Conservation (phyloP, 2,797 vertebrate genomes). For the Sebastolobus altivelis region DNA sequence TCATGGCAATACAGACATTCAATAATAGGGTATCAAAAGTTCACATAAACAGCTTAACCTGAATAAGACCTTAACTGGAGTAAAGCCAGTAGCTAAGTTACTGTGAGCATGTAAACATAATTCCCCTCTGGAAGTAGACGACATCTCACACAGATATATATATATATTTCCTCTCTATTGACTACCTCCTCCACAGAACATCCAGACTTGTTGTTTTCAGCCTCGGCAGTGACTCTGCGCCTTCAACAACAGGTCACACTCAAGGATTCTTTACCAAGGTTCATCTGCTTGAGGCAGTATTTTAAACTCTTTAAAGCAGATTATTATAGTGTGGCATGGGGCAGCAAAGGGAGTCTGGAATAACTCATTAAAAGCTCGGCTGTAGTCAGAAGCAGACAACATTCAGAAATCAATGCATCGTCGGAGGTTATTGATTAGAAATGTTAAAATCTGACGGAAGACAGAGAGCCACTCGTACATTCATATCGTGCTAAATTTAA, state of each 20-base stretch:
- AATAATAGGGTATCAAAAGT: constrained; percentile 31
- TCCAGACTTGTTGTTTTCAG: constrained; percentile 34
- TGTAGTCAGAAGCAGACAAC: constrained; percentile 27
- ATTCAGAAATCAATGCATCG: constrained; percentile 50
- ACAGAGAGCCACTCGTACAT: constrained; percentile 52
- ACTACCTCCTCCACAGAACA: constrained; percentile 23
- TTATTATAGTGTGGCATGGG: constrained; percentile 14
- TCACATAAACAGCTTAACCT: constrained; percentile 41
- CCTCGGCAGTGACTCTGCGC: constrained; percentile 9
- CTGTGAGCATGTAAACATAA: constrained; percentile 20
- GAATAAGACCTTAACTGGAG: constrained; percentile 4
- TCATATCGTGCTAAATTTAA: constrained; percentile 71
- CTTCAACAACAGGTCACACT: constrained; percentile 52
- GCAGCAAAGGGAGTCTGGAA: constrained; percentile 18
- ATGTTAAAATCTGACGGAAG: constrained; percentile 51
- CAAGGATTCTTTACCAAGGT: constrained; percentile 32
- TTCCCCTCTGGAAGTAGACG: constrained; percentile 24
- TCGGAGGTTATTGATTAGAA: constrained; percentile 67
- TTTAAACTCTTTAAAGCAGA: constrained; percentile 25
- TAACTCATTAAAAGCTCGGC: constrained; percentile 45
- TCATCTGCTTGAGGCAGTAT: constrained; percentile 8
- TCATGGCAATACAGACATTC: constrained; percentile 10
- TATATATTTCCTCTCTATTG: constrained; percentile 13
- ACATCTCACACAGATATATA: constrained; percentile 17
- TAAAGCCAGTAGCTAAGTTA: constrained; percentile 18